Percentiles rank a stretch among this genome's conserved stretches.
These are phyloP conservation scores for Cyanoderma ruficeps DNA, from an alignment of 2,113 vertebrate species.

Conservation along the genomic window DNA sequence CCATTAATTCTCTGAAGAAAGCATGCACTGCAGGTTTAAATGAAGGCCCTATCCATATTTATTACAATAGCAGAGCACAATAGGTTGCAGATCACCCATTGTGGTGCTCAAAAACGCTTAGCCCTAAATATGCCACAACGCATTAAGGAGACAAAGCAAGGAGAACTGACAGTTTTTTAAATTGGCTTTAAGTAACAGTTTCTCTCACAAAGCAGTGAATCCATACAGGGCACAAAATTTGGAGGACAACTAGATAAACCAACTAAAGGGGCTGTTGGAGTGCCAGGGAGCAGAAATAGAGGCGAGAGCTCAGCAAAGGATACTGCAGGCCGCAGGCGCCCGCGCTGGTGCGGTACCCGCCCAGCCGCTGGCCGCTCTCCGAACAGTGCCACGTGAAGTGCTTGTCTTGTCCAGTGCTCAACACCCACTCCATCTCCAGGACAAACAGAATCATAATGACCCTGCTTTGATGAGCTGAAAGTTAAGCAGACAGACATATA, in stretches of 20 bases:
- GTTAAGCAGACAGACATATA: slow-evolving; percentile 19
- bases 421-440: slow-evolving; percentile 97
- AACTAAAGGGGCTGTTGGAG: background rate
- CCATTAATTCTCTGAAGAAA: background rate
- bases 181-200: slow-evolving; percentile 34
- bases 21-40: background rate
- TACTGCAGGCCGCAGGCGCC: slow-evolving; percentile 96
- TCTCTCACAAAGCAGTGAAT: background rate
- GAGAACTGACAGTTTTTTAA: background rate
- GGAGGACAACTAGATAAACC: background rate
- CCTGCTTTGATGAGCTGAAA: slow-evolving; percentile 89
- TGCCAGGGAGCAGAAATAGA: background rate
- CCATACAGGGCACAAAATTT: background rate
- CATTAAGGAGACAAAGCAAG: slow-evolving; percentile 30
- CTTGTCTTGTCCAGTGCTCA: slow-evolving; percentile 95
- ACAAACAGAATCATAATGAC: slow-evolving; percentile 94
- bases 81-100: background rate
- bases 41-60: background rate
- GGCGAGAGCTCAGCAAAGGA: slow-evolving; percentile 74
- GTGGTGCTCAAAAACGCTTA: background rate
- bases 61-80: slow-evolving; percentile 1
- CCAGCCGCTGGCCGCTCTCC: slow-evolving; percentile 90
- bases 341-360: slow-evolving; percentile 86
- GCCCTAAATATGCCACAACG: slow-evolving; percentile 37
- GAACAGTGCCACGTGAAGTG: slow-evolving; percentile 96